Evolutionary conservation across 2,113 vertebrate species (phyloP).

Genomic region (Calypte anna): DNA sequence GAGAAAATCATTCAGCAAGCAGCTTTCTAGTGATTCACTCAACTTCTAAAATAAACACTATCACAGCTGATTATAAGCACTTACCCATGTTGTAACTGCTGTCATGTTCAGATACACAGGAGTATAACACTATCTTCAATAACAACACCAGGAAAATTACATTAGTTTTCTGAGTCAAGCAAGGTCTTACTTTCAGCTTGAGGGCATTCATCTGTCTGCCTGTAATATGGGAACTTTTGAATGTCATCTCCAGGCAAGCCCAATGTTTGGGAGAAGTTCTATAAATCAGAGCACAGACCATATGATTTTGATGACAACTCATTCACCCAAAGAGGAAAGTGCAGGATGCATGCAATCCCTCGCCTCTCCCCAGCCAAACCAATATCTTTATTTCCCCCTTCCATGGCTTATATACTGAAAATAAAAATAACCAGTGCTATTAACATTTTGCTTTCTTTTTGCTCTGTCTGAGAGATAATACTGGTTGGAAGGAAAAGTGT

Average conservation of each 20-base stretch:
- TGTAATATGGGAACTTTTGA: constrained; percentile 36
- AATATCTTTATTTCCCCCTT: background rate
- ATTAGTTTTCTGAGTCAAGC: constrained; percentile 49
- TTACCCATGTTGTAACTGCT: constrained; percentile 27
- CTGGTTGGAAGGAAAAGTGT: background rate
- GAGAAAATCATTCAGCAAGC: constrained; percentile 31
- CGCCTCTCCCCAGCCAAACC: background rate
- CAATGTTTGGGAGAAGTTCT: constrained; percentile 30
- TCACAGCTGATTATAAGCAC: constrained; percentile 50
- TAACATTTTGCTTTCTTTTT: constrained; percentile 43
- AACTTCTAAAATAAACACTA: constrained; percentile 24
- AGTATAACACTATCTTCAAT: constrained; percentile 9
- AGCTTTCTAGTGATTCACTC: constrained; percentile 31
- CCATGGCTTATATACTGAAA: background rate
- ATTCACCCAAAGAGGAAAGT: constrained; percentile 35
- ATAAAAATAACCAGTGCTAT: constrained; percentile 6
- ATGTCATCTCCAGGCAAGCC: constrained; percentile 52
- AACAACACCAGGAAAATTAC: constrained; percentile 17
- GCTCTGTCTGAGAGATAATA: background rate
- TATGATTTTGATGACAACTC: constrained; percentile 47
- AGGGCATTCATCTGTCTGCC: constrained; percentile 53
- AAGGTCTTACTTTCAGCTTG: constrained; percentile 54
- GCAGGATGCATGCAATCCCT: background rate
- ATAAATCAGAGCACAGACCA: constrained; percentile 47
- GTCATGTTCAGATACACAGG: constrained; percentile 41